phyloP scores from a whole-genome alignment of 2,888 invertebrate species.

The Hesperia comma region DNA sequence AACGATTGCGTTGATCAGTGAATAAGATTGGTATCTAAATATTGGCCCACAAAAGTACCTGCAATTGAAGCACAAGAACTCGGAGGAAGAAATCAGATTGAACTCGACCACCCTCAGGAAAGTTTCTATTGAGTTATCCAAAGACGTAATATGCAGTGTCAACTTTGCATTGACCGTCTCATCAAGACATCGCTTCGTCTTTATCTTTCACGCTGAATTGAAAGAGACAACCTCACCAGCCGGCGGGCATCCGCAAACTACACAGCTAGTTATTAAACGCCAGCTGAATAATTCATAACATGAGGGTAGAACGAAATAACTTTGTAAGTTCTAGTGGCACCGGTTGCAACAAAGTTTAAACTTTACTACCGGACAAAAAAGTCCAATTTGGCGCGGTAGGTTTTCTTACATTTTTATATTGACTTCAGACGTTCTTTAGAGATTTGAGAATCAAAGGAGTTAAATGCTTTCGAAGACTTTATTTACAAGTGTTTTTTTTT shows the following conservation, averaged over 20 bases:
- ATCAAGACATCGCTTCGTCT: conserved; percentile 44
- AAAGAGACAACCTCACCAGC: conserved; percentile 52
- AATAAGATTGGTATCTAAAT: conserved; percentile 2
- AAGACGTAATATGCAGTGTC: conserved; percentile 47
- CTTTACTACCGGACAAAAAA: conserved; percentile 56
- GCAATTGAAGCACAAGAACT: conserved; percentile 17
- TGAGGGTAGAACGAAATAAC: conserved; percentile 73
- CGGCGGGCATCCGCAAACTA: conserved; percentile 56
- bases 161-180: conserved; percentile 48
- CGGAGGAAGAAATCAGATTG: conserved; percentile 25
- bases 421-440: conserved; percentile 50
- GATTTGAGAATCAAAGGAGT: conserved; percentile 62
- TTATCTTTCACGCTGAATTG: conserved; percentile 51
- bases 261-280: conserved; percentile 75
- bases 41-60: neutral
- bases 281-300: conserved; percentile 80
- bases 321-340: conserved; percentile 55
- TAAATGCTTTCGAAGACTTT: conserved; percentile 51
- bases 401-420: conserved; percentile 49
- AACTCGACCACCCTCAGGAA: conserved; percentile 30
- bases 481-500: conserved; percentile 53
- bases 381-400: conserved; percentile 48
- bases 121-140: conserved; percentile 41
- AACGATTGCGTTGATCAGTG: neutral
- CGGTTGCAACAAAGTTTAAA: conserved; percentile 55